These are phyloP conservation scores for Perithous albicinctus DNA, from an alignment of 2,888 invertebrate genomes.

Conservation along the genomic window DNA sequence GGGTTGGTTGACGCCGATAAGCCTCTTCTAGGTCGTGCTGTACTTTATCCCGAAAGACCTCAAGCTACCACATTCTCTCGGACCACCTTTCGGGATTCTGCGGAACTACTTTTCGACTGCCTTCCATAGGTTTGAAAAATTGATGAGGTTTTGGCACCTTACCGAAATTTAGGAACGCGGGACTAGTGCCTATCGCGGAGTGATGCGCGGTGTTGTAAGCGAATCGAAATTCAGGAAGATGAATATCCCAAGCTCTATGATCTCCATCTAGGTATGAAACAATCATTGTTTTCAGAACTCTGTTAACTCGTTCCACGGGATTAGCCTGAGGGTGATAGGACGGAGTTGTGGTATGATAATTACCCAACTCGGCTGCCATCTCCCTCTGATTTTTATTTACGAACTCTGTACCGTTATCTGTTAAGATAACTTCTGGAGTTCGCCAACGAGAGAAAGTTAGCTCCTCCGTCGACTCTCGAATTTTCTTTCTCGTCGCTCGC, in stretches of 20 bases:
- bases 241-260: slow-evolving; percentile 71
- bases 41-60: background rate
- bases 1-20: background rate
- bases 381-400: slow-evolving; percentile 52
- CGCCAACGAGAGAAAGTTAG: no score
- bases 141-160: slow-evolving; percentile 11
- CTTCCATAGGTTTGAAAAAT: background rate
- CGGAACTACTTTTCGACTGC: no score
- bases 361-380: background rate
- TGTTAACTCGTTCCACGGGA: background rate
- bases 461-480: no score
- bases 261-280: slow-evolving; percentile 15
- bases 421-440: slow-evolving; percentile 63
- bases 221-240: slow-evolving; percentile 67
- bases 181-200: background rate
- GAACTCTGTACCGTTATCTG: slow-evolving; percentile 73
- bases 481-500: slow-evolving; percentile 61
- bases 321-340: background rate
- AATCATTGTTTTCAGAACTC: background rate
- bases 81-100: slow-evolving; percentile 17
- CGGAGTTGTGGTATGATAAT: background rate
- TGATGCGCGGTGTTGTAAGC: slow-evolving; percentile 68
- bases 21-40: slow-evolving; percentile 12
- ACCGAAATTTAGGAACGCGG: slow-evolving; percentile 19
- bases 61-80: background rate